Evolutionary conservation across 2,888 invertebrate genomes (phyloP).

Genomic region (Bugula neritina): DNA sequence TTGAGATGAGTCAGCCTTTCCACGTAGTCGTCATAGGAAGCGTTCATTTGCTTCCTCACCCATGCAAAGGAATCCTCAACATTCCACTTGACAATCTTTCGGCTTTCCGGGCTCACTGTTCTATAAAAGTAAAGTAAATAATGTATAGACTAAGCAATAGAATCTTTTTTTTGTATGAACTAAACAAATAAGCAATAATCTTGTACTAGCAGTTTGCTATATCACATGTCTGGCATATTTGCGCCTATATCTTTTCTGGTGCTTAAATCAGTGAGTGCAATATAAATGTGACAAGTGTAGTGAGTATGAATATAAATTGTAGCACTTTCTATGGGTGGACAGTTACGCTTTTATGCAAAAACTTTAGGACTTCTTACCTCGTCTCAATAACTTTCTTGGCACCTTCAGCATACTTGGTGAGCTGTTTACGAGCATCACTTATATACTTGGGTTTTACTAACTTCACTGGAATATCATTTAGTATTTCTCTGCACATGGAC

Average conservation of each 20-base stretch:
- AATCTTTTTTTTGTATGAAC: conserved; percentile 21
- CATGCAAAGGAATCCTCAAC: conserved; percentile 95
- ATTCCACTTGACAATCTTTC: conserved; percentile 97
- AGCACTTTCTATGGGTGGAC: too few species aligned
- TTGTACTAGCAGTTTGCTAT: too few species aligned
- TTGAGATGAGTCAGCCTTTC: conserved; percentile 81
- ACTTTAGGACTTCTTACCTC: conserved; percentile 56
- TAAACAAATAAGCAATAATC: too few species aligned
- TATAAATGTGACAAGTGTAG: too few species aligned
- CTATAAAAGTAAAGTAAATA: too few species aligned
- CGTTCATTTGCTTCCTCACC: conserved; percentile 84
- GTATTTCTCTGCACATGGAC: conserved; percentile 92
- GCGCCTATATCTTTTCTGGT: too few species aligned
- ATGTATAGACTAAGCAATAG: background rate
- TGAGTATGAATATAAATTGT: too few species aligned
- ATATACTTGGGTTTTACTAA: conserved; percentile 90
- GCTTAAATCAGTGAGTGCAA: too few species aligned
- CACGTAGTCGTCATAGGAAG: conserved; percentile 55
- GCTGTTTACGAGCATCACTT: conserved; percentile 87
- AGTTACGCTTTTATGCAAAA: too few species aligned
- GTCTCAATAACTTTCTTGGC: conserved; percentile 95
- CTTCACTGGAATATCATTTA: conserved; percentile 96
- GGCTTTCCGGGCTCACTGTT: conserved; percentile 82
- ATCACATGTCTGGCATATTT: too few species aligned
- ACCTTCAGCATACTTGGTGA: conserved; percentile 88